phyloP scores from a whole-genome alignment of 1,140 invertebrate species.

The Glomeris maerens region DNA sequence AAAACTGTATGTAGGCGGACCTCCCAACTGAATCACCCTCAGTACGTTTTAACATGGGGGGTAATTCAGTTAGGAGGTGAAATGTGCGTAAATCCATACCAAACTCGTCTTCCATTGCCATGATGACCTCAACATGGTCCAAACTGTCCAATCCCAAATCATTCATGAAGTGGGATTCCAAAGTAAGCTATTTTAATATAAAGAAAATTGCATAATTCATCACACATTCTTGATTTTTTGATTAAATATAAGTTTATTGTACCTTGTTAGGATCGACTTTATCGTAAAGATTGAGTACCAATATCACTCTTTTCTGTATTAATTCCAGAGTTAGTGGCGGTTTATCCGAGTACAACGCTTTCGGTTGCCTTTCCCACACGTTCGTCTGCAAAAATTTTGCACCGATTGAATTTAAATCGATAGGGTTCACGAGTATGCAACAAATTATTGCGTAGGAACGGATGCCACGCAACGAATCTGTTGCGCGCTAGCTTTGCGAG shows the following conservation, averaged over 20 bases:
- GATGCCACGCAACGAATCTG: too few relatives aligned
- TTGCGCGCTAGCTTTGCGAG: too few relatives aligned
- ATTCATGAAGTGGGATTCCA: conserved; percentile 91
- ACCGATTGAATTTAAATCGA: too few relatives aligned
- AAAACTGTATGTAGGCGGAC: not conserved
- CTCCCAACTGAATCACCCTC: too few relatives aligned
- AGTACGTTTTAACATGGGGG: too few relatives aligned
- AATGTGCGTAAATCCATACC: conserved; percentile 35
- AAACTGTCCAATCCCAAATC: conserved; percentile 93
- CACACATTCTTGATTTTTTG: not conserved
- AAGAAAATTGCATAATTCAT: conserved; percentile 9
- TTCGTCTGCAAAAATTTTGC: conserved; percentile 8
- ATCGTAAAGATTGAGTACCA: conserved; percentile 90
- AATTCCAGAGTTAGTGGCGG: conserved; percentile 61
- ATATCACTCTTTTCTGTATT: conserved; percentile 71
- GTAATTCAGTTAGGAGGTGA: too few relatives aligned
- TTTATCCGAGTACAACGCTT: conserved; percentile 52
- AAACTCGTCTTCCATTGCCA: conserved; percentile 99
- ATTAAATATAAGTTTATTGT: conserved; percentile 25
- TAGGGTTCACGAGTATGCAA: too few relatives aligned
- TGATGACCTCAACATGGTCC: conserved; percentile 97
- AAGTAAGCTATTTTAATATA: conserved; percentile 51
- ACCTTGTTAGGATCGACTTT: conserved; percentile 89
- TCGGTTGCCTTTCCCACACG: not conserved
- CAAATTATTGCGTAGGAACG: too few relatives aligned